Evolutionary conservation across 2,113 vertebrate species (phyloP).

Genomic region (Climacteris rufus): DNA sequence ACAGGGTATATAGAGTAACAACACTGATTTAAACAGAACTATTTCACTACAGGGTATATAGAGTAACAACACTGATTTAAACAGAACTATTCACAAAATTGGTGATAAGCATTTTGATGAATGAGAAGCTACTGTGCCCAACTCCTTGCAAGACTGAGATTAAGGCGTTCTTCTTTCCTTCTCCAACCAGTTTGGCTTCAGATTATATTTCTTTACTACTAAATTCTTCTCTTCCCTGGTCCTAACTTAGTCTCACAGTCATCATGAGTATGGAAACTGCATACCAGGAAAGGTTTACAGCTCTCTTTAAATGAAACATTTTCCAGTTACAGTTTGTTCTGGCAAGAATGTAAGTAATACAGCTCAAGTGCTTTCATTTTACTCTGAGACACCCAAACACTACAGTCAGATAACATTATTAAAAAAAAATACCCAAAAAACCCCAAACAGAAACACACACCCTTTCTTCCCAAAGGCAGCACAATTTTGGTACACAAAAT

Average conservation of each 20-base stretch:
- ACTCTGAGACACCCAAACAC: background rate
- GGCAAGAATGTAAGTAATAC: background rate
- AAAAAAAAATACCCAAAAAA: accelerated
- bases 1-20: background rate
- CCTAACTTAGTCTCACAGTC: background rate
- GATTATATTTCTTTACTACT: background rate
- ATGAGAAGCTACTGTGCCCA: background rate
- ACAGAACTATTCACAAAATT: background rate
- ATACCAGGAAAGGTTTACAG: background rate
- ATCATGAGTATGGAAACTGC: background rate
- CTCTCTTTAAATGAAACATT: background rate
- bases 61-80: background rate
- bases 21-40: background rate
- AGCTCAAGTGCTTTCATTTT: background rate
- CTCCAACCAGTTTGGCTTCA: background rate
- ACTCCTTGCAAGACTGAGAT: background rate
- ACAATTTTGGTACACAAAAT: background rate
- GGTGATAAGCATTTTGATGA: background rate
- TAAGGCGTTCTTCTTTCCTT: background rate
- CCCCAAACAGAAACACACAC: accelerated
- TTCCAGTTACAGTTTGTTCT: background rate
- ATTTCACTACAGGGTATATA: background rate
- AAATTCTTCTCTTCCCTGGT: background rate
- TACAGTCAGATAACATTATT: background rate
- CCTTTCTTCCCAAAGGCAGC: background rate